Evolutionary conservation across 1,140 invertebrate species (phyloP).

Genomic region (Eurosta solidaginis): DNA sequence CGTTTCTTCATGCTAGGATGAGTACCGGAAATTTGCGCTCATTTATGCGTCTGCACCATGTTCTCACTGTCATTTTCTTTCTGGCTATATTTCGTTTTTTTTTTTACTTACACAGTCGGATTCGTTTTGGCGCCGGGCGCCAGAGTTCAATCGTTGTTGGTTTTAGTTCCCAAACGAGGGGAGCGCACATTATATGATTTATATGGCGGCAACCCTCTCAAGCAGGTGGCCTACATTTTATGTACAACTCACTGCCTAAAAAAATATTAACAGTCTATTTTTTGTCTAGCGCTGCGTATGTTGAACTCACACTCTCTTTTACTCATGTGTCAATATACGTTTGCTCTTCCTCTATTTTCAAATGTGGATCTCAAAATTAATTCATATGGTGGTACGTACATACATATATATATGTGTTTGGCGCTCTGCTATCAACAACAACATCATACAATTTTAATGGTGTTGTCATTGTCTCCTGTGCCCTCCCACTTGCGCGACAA

Average conservation of each 20-base stretch:
- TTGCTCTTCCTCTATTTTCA: too few relatives aligned
- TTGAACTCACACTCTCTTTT: too few relatives aligned
- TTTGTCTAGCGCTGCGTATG: too few relatives aligned
- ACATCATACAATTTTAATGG: not conserved
- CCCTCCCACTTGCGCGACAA: not conserved
- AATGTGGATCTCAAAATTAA: too few relatives aligned
- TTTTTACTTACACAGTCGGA: not conserved
- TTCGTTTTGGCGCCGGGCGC: not conserved
- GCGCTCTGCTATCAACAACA: not conserved
- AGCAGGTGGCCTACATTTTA: too few relatives aligned
- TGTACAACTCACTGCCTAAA: too few relatives aligned
- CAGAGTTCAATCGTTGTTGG: not conserved
- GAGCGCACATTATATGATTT: too few relatives aligned
- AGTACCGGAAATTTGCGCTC: not conserved
- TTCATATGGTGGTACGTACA: not conserved
- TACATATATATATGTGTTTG: not conserved
- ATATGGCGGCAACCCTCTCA: too few relatives aligned
- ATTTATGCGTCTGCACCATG: not conserved
- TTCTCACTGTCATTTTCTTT: not conserved
- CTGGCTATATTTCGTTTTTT: not conserved
- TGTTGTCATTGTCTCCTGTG: not conserved
- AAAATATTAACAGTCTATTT: too few relatives aligned
- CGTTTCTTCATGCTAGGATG: not conserved
- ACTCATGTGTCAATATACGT: too few relatives aligned
- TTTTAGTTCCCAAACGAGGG: too few relatives aligned